A percentile compares a stretch with the other conserved stretches of the same genome.
phyloP scores from a whole-genome alignment of 2,113 vertebrate species.

The Neodon shergylaensis region DNA sequence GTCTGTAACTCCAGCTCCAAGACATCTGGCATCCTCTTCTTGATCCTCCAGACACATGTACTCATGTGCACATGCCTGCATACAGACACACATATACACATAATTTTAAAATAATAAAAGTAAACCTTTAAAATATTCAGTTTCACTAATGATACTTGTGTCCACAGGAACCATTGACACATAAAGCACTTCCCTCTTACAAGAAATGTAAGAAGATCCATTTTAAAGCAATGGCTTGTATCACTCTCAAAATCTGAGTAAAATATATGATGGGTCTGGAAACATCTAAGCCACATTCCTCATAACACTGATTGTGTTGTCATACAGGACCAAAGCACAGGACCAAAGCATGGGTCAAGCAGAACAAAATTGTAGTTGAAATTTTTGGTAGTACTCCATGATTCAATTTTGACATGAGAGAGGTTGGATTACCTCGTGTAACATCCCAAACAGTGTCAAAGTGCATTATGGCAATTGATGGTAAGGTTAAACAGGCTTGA shows the following conservation, averaged over 20 bases:
- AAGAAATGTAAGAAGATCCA: neutral
- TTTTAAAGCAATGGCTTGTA: neutral
- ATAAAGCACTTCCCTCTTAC: neutral
- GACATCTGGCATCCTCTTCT: too few species aligned
- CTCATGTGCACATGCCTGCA: neutral
- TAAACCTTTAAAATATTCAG: neutral
- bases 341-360: neutral
- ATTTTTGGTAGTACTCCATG: constrained; percentile 10
- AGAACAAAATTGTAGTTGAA: neutral
- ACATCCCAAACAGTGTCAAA: constrained; percentile 62
- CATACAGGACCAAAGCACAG: neutral
- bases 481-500: constrained; percentile 67
- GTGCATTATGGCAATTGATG: constrained; percentile 60
- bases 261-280: neutral
- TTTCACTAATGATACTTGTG: neutral
- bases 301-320: neutral
- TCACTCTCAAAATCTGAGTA: neutral
- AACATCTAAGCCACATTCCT: neutral
- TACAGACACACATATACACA: neutral
- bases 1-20: neutral
- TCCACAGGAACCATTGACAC: neutral
- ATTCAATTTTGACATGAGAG: constrained; percentile 51
- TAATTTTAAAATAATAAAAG: neutral
- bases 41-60: neutral
- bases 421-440: constrained; percentile 41